phyloP scores from a whole-genome alignment of 2,797 vertebrate genomes.

The Muraenolepis orangiensis region DNA sequence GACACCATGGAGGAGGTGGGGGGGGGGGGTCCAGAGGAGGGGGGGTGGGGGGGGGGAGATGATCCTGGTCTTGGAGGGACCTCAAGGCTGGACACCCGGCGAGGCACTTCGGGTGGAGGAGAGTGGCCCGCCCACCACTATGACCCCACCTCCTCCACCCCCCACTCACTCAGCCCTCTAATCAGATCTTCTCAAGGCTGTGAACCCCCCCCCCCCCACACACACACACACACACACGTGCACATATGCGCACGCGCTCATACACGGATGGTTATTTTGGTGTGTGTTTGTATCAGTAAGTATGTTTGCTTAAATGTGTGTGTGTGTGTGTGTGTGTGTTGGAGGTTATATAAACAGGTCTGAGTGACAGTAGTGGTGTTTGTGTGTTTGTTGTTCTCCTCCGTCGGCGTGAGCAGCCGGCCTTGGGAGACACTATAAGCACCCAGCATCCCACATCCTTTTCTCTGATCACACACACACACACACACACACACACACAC shows the following conservation, averaged over 20 bases:
- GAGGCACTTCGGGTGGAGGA: neutral
- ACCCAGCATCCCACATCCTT: neutral
- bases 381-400: neutral
- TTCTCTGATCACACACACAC: neutral
- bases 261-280: constrained; percentile 1
- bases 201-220: constrained; percentile 36
- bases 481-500: too few species aligned
- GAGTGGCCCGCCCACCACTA: neutral
- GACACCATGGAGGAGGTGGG: neutral
- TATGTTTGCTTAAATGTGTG: constrained; percentile 16
- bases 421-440: neutral
- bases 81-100: neutral
- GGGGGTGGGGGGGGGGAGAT: neutral
- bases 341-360: neutral
- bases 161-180: constrained; percentile 35
- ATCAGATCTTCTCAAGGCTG: constrained; percentile 74
- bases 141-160: neutral
- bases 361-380: neutral
- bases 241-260: too few species aligned
- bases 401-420: too few species aligned
- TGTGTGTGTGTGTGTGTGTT: neutral
- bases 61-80: neutral
- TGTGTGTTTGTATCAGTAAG: neutral
- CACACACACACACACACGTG: neutral
- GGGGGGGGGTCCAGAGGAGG: neutral